phyloP scores from a whole-genome alignment of 1,140 invertebrate genomes.

The Elymnias hypermnestra region DNA sequence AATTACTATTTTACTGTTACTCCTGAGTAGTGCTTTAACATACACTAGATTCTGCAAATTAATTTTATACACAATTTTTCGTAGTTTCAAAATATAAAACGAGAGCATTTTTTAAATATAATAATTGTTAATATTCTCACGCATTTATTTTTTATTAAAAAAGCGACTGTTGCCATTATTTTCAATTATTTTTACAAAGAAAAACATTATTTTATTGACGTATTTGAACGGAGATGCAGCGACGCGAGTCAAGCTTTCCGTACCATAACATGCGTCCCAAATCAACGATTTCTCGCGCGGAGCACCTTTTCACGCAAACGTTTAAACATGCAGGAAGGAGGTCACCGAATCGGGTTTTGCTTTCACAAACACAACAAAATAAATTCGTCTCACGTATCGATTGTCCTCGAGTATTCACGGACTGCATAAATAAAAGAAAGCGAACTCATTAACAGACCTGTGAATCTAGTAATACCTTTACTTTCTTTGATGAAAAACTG shows the following conservation, averaged over 20 bases:
- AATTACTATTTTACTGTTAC: too few relatives aligned
- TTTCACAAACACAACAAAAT: constrained; percentile 76
- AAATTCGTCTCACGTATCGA: constrained; percentile 75
- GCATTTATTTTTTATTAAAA: too few relatives aligned
- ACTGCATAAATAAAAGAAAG: constrained; percentile 72
- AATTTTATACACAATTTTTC: too few relatives aligned
- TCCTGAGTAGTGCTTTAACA: too few relatives aligned
- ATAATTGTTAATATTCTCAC: too few relatives aligned
- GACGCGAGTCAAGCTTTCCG: constrained; percentile 36
- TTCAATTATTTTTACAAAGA: too few relatives aligned
- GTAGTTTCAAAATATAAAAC: too few relatives aligned
- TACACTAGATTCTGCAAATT: too few relatives aligned
- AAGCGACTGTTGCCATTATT: too few relatives aligned
- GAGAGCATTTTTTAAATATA: too few relatives aligned
- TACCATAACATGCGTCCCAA: constrained; percentile 58
- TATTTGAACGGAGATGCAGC: constrained; percentile 7
- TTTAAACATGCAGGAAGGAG: constrained; percentile 63
- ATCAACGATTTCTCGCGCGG: constrained; percentile 66
- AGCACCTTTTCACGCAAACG: constrained; percentile 70
- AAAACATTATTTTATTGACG: not conserved
- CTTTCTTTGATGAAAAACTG: constrained; percentile 20
- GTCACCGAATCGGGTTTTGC: constrained; percentile 68
- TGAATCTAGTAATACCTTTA: constrained; percentile 7
- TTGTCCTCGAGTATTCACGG: constrained; percentile 61
- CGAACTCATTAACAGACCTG: constrained; percentile 50